Conservation (phyloP, 2,113 vertebrate genomes). For the Nannospalax galili region DNA sequence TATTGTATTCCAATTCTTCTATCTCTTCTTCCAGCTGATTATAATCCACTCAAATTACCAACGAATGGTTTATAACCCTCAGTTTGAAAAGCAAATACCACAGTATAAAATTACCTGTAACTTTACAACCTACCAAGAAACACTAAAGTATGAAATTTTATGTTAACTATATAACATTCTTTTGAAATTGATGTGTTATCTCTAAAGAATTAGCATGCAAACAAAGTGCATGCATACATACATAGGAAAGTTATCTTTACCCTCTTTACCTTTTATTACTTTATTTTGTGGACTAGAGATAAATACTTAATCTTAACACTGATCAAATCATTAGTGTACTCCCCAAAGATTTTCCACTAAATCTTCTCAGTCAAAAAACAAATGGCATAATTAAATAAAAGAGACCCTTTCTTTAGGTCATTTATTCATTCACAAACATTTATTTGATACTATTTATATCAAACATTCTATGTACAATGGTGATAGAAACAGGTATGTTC, state of each 20-base stretch:
- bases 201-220: background rate
- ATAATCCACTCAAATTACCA: too few relatives aligned
- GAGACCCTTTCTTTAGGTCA: background rate
- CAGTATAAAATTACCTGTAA: background rate
- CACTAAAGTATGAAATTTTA: background rate
- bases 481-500: background rate
- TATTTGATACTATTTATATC: background rate
- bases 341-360: conserved; percentile 29
- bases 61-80: background rate
- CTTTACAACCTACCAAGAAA: background rate
- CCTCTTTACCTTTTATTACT: conserved; percentile 19
- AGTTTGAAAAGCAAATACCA: conserved; percentile 33
- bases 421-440: conserved; percentile 33
- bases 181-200: conserved; percentile 3
- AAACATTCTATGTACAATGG: background rate
- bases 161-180: conserved; percentile 16
- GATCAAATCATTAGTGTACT: background rate
- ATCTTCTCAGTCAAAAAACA: conserved; percentile 9
- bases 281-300: background rate
- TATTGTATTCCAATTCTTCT: background rate
- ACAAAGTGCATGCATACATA: conserved; percentile 11
- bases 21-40: background rate
- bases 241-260: conserved; percentile 18
- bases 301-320: conserved; percentile 29
- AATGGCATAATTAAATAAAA: conserved; percentile 24